Base-by-base conservation (phyloP, 1,140 invertebrate genomes). In the Odontomachus brunneus region DNA sequence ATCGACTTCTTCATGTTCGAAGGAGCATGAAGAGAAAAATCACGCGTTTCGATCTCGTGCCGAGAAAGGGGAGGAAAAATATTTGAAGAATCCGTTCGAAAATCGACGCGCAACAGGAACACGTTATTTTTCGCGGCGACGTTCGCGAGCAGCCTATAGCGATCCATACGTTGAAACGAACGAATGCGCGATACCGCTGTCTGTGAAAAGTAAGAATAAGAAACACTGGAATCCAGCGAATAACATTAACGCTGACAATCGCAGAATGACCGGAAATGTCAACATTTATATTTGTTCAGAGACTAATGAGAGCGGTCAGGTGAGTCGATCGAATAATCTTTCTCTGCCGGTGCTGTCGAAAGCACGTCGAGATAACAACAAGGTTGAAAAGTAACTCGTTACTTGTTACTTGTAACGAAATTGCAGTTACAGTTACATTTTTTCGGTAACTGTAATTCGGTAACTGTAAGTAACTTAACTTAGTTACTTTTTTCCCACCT, bases 271-370 rank as follows among this genome's bases (percentile, higher is more conserved):
- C 0, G 90, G 90, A 22, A 91, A 90, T 44, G 90, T 91, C 4
- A 91, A 91, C 44, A 91, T 91, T 17, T 91, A 91, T 62, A 91
- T 91, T 14, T 91, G 90, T 22, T 91, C 90, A 1, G 90, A 91
- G 55, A 65, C 85, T 17, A 90, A 74, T 19, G 83, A 87, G 14
- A 89, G 76, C 49, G 17, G 51, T 2, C 81, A 86, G 63, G 86
- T 86, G 63, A 84, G 73, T 49, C 19, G 4, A 48, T 15, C 55
- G n/a, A n/a, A n/a, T n/a, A n/a, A 3, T 53, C 1, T 15, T 33
- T 29, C n/a, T 12, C 9, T 63, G 24, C 1, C n/a, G n/a, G n/a
- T n/a, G n/a, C n/a, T n/a, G n/a, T n/a, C n/a, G n/a, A n/a, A n/a
- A n/a, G n/a, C n/a, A n/a, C n/a, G n/a, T n/a, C n/a, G n/a, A n/a